Conservation (phyloP, 2,113 vertebrate genomes). For the Machaerirhynchus nigripectus region DNA sequence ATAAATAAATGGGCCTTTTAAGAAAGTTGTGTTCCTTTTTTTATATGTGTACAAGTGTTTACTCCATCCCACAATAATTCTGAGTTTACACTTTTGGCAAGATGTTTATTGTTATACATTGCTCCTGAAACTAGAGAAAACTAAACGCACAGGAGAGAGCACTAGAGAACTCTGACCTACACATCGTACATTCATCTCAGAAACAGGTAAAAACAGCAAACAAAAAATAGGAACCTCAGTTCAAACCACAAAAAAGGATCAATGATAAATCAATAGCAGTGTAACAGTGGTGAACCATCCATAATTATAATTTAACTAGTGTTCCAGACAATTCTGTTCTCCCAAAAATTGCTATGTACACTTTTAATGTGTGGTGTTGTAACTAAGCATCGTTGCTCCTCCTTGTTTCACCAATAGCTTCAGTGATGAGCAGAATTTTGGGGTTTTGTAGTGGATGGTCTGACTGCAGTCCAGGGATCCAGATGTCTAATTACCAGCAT, state of each 20-base stretch:
- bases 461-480: not conserved
- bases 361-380: not conserved
- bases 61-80: not conserved
- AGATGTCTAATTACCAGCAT: not conserved
- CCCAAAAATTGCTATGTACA: not conserved
- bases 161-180: not conserved
- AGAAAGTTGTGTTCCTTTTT: not conserved
- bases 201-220: not conserved
- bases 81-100: not conserved
- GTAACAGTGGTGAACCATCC: not conserved
- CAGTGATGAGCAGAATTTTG: not conserved
- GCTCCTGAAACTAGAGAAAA: not conserved
- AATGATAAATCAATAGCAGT: not conserved
- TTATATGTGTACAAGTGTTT: not conserved
- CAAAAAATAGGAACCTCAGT: not conserved
- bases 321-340: not conserved
- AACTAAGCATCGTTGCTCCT: not conserved
- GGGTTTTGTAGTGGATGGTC: not conserved
- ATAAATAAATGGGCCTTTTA: not conserved
- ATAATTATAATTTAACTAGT: not conserved
- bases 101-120: not conserved
- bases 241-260: not conserved
- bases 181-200: not conserved
- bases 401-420: not conserved
- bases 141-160: not conserved